Conservation (phyloP, 1,140 invertebrate genomes). For the Globodera rostochiensis region DNA sequence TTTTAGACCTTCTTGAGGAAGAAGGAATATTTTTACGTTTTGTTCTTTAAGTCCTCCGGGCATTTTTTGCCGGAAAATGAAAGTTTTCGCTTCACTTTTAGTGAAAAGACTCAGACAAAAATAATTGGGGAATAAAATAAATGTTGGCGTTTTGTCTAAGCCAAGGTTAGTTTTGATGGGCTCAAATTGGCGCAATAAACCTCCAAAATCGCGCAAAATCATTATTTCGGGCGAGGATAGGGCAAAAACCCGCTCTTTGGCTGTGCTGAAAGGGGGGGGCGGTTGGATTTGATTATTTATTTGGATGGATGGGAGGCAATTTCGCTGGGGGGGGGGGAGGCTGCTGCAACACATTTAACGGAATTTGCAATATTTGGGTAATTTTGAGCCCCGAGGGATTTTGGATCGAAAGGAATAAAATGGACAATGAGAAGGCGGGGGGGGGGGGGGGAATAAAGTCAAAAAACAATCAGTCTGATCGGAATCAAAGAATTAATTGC, state of each 20-base stretch:
- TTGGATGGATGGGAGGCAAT: neutral
- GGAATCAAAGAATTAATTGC: too few relatives aligned
- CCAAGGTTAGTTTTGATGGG: neutral
- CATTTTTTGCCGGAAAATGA: neutral
- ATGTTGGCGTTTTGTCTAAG: neutral
- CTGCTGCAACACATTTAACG: too few relatives aligned
- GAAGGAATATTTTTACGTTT: neutral
- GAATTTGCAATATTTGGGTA: too few relatives aligned
- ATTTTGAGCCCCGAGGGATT: too few relatives aligned
- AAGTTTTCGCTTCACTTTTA: neutral
- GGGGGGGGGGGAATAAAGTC: too few relatives aligned
- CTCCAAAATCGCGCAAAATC: neutral
- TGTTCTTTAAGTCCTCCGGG: neutral
- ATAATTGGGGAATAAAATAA: neutral
- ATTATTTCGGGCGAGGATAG: neutral
- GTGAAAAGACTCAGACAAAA: constrained; percentile 1
- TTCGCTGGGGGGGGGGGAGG: too few relatives aligned
- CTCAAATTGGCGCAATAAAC: constrained; percentile 15
- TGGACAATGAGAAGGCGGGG: too few relatives aligned
- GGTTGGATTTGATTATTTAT: neutral
- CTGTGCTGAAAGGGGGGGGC: neutral
- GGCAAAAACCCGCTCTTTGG: neutral
- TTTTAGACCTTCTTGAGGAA: neutral
- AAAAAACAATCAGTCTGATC: too few relatives aligned
- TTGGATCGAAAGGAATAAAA: too few relatives aligned